phyloP scores from a whole-genome alignment of 2,888 invertebrate genomes.

The Athalia cordata region DNA sequence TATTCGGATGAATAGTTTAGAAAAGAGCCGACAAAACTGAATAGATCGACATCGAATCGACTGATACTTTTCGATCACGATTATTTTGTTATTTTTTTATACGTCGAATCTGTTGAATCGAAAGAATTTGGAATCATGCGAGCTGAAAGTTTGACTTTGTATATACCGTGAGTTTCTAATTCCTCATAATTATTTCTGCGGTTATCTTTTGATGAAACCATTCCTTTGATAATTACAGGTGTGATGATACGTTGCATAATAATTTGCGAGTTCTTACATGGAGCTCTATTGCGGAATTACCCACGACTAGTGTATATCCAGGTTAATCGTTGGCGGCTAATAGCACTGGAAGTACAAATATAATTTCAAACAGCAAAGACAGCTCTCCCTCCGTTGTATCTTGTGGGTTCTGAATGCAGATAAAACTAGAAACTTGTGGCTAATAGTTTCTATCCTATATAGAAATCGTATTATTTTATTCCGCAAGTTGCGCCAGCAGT shows the following conservation, averaged over 20 bases:
- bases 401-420: too few relatives aligned
- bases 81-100: not conserved
- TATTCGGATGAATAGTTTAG: not conserved
- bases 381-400: not conserved
- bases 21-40: not conserved
- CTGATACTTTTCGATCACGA: not conserved
- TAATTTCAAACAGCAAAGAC: constrained; percentile 1
- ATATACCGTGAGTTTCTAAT: constrained; percentile 1
- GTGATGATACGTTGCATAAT: constrained; percentile 43
- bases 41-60: not conserved
- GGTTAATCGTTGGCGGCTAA: constrained; percentile 40
- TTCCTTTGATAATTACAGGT: constrained; percentile 38
- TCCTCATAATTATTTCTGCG: constrained; percentile 15
- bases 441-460: constrained; percentile 24
- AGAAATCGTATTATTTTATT: constrained; percentile 26
- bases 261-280: constrained; percentile 19
- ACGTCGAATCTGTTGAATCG: not conserved
- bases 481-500: too few relatives aligned
- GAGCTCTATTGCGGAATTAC: not conserved
- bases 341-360: constrained; percentile 11
- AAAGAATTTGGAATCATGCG: not conserved
- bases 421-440: constrained; percentile 22
- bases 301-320: not conserved
- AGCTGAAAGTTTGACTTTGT: not conserved
- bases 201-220: constrained; percentile 8